Evolutionary conservation across 2,113 vertebrate genomes (phyloP).

Genomic region (Lynx canadensis): DNA sequence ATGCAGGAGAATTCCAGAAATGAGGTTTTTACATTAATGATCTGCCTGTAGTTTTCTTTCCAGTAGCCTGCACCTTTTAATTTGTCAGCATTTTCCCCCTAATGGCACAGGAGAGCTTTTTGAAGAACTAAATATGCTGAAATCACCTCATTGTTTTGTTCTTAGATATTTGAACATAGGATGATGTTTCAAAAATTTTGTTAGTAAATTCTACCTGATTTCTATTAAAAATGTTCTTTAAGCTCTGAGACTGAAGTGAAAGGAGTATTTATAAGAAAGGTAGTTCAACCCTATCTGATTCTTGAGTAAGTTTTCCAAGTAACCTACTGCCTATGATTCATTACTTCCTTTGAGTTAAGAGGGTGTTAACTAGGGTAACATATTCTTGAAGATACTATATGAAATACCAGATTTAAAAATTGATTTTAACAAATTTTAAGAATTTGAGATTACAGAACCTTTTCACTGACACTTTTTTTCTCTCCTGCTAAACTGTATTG

Average conservation of each 20-base stretch:
- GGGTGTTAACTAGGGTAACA: conserved; percentile 12
- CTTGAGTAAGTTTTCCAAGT: conserved; percentile 33
- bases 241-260: neutral
- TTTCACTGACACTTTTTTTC: neutral
- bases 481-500: conserved; percentile 39
- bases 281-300: conserved; percentile 20
- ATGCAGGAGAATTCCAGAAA: neutral
- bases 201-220: neutral
- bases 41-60: neutral
- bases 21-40: neutral
- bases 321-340: conserved; percentile 32
- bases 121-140: neutral
- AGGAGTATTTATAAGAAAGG: conserved; percentile 26
- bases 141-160: neutral
- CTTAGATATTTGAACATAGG: neutral
- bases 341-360: conserved; percentile 10
- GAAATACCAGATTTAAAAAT: conserved; percentile 30
- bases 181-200: neutral
- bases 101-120: neutral
- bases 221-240: conserved; percentile 11
- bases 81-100: conserved; percentile 26
- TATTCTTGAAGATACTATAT: conserved; percentile 50
- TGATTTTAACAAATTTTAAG: conserved; percentile 5
- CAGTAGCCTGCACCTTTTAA: neutral
- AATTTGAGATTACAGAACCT: conserved; percentile 53